Conservation (phyloP, 2,797 vertebrate genomes). For the Eulemur coronatus region DNA sequence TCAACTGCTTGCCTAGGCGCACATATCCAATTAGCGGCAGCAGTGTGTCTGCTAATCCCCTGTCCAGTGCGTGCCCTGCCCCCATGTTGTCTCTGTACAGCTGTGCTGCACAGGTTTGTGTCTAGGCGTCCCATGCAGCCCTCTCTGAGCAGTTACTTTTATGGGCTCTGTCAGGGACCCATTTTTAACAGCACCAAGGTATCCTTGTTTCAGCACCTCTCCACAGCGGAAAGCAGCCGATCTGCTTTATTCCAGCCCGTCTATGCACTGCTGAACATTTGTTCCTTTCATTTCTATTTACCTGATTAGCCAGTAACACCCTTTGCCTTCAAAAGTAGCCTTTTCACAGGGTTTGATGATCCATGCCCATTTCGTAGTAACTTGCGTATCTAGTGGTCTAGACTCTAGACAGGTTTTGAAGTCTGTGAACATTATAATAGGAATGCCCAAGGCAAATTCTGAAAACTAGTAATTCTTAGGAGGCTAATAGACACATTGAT, state of each 20-base stretch:
- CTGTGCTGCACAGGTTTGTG: not conserved
- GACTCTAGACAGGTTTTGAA: not conserved
- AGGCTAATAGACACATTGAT: not conserved
- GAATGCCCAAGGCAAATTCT: slow-evolving; percentile 22
- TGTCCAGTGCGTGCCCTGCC: not conserved
- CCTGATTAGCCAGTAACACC: not conserved
- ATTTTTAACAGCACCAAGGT: not conserved
- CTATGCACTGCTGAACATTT: not conserved
- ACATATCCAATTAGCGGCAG: not conserved
- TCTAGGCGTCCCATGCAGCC: not conserved
- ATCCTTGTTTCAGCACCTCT: slow-evolving; percentile 35
- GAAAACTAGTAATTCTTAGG: slow-evolving; percentile 17
- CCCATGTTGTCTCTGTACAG: not conserved
- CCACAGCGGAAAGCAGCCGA: slow-evolving; percentile 5
- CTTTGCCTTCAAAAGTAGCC: not conserved
- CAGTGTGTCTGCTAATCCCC: not conserved
- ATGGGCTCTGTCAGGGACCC: not conserved
- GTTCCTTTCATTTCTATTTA: slow-evolving; percentile 14
- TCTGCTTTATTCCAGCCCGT: not conserved
- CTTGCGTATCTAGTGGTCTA: not conserved
- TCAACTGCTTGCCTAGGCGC: slow-evolving; percentile 31
- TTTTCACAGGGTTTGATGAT: slow-evolving; percentile 33
- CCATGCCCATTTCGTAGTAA: not conserved
- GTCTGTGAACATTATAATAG: not conserved
- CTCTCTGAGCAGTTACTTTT: not conserved